Base-by-base conservation (phyloP, 2,113 vertebrate species). In the Hoplias malabaricus region DNA sequence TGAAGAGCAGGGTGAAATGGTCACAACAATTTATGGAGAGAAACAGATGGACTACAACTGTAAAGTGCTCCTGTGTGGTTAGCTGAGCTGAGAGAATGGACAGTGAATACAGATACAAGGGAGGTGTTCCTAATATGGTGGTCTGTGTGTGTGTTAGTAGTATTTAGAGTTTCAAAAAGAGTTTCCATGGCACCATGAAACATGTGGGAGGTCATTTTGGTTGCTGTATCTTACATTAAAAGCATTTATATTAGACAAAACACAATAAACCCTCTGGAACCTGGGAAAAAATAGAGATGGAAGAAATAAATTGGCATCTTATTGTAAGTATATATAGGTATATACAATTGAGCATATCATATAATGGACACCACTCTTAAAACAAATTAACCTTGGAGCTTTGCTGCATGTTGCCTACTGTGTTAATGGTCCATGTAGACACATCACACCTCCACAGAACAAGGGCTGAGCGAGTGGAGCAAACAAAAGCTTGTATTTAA, bases 401-500 rank as follows among this genome's bases (percentile, higher is more conserved):
- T 42, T 57, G 36, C 23, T 54, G 27, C 9, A 2, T 19, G 33
- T 62, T 31, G 27, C 27, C 71, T 62, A n/a, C 3, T 11, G 12
- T 50, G n/a, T 12, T 65, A 27, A 75, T 75, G 31, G 43, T 59
- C n/a, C 34, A 11, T 25, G 59, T 23, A 36, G 29, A 43, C 21
- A 53, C 33, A 65, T 75, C 46, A 66, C 62, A 56, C 62, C 33
- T 42, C 46, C 46, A 76, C 23, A 33, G 50, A 67, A 76, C 48
- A 54, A 67, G 23, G 31, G 48, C 7, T 31, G 43, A 11, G 16
- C 14, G 29, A 73, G 14, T 42, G 25, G 38, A 43, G 12, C n/a
- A 19, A 75, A 67, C 34, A 75, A 75, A 75, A 56, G 46, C 48
- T 23, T 54, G 59, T 36, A 53, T 73, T 78, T 42, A 73, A 72